These are phyloP conservation scores for Drosophila formosana DNA, from an alignment of 2,888 invertebrate species.

Conservation along the genomic window DNA sequence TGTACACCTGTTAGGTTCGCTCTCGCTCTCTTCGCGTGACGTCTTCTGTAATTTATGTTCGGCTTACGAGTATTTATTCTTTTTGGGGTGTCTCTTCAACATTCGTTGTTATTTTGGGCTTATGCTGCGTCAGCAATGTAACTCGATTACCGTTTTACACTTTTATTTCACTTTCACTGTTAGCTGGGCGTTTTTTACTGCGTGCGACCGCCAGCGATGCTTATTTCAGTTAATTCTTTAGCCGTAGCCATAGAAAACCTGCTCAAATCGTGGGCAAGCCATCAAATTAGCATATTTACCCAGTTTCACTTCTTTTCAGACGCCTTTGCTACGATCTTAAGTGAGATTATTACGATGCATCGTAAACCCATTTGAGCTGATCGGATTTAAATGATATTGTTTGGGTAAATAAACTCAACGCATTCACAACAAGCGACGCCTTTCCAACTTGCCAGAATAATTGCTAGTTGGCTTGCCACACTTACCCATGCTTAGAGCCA, in stretches of 20 bases:
- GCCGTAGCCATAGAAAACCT: slow-evolving; percentile 20
- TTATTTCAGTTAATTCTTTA: slow-evolving; percentile 31
- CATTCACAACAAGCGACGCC: not conserved
- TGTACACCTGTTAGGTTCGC: slow-evolving; percentile 62
- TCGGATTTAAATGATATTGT: slow-evolving; percentile 22
- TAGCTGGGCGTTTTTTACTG: slow-evolving; percentile 31
- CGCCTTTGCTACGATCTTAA: slow-evolving; percentile 18
- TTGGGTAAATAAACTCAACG: slow-evolving; percentile 12
- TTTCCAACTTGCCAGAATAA: slow-evolving; percentile 1
- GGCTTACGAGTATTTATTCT: slow-evolving; percentile 8
- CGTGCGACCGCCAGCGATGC: slow-evolving; percentile 38
- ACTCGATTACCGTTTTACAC: slow-evolving; percentile 58
- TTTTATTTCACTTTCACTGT: slow-evolving; percentile 62
- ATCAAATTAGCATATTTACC: slow-evolving; percentile 40
- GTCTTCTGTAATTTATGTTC: slow-evolving; percentile 47
- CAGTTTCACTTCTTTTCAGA: slow-evolving; percentile 16
- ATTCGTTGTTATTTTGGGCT: slow-evolving; percentile 2
- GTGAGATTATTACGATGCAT: slow-evolving; percentile 16
- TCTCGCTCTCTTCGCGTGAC: slow-evolving; percentile 33
- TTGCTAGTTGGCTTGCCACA: not conserved
- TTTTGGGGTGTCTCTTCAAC: slow-evolving; percentile 9
- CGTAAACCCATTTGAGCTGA: slow-evolving; percentile 22
- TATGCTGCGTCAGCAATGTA: slow-evolving; percentile 33
- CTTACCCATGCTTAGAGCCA: not conserved
- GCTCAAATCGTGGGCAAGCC: slow-evolving; percentile 20